Conservation (phyloP, 2,797 vertebrate genomes). For the Crocodylus rhombifer region DNA sequence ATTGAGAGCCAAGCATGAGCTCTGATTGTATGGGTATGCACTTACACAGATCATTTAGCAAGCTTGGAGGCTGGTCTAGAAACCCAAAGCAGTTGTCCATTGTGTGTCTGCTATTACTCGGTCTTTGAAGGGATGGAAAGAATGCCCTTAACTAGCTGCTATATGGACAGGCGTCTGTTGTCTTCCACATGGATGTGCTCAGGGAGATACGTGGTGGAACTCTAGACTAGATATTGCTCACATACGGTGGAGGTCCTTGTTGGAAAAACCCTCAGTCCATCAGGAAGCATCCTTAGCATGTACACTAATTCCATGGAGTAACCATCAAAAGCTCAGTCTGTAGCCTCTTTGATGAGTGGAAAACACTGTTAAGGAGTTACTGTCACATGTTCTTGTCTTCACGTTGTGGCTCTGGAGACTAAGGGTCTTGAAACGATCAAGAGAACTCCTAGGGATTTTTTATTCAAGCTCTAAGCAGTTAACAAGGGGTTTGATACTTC, state of each 20-base stretch:
- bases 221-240: background rate
- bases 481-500: background rate
- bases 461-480: background rate
- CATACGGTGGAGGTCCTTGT: constrained; percentile 22
- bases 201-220: constrained; percentile 15
- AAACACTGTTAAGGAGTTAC: too few species aligned
- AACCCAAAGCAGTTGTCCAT: background rate
- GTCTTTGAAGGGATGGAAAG: background rate
- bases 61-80: constrained; percentile 45
- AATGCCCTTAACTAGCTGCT: constrained; percentile 56
- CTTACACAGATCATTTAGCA: constrained; percentile 27
- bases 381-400: accelerated
- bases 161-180: constrained; percentile 2
- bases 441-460: accelerated
- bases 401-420: background rate
- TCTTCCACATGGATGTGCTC: constrained; percentile 27
- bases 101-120: constrained; percentile 53
- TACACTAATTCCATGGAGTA: background rate
- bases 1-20: constrained; percentile 43
- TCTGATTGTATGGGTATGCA: constrained; percentile 31
- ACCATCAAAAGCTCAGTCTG: accelerated
- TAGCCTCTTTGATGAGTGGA: background rate
- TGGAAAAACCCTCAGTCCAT: background rate
- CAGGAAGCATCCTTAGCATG: accelerated
- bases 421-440: accelerated